A percentile compares a stretch with the other conserved stretches of the same genome.
Conservation (phyloP, 1,140 invertebrate genomes). For the Dolichoris vasculosae region DNA sequence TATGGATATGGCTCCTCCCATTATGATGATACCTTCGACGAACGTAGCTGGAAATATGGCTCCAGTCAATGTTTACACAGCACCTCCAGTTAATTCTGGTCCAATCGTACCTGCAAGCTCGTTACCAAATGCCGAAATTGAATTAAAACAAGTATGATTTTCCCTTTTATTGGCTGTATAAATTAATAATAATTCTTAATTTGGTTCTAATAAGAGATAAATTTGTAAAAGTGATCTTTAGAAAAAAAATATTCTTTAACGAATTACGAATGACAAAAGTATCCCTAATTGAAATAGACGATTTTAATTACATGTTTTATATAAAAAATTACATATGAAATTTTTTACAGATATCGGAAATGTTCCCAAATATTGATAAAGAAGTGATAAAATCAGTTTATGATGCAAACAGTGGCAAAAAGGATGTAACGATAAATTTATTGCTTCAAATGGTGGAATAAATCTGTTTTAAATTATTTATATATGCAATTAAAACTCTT, state of each 20-base stretch:
- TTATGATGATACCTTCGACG: conserved; percentile 79
- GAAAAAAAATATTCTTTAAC: too few relatives aligned
- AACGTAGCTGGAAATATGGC: conserved; percentile 68
- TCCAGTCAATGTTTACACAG: conserved; percentile 71
- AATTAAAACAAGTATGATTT: conserved; percentile 82
- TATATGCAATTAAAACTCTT: conserved; percentile 32
- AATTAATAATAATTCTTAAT: background rate
- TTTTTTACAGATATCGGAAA: conserved; percentile 87
- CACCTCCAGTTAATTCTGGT: conserved; percentile 63
- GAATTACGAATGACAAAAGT: too few relatives aligned
- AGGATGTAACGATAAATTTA: conserved; percentile 92
- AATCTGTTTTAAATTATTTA: conserved; percentile 56
- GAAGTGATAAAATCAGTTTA: conserved; percentile 94
- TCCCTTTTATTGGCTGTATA: too few relatives aligned
- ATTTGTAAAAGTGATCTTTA: too few relatives aligned
- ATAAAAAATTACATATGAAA: too few relatives aligned
- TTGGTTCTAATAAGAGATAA: too few relatives aligned
- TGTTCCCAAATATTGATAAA: conserved; percentile 96
- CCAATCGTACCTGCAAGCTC: conserved; percentile 70
- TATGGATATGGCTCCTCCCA: conserved; percentile 65
- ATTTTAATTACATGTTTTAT: too few relatives aligned
- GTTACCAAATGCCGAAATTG: conserved; percentile 78
- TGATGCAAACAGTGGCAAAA: conserved; percentile 92
- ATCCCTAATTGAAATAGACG: too few relatives aligned
- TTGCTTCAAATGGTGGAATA: conserved; percentile 90